Evolutionary conservation across 2,113 vertebrate species (phyloP), one percentile per base, ranked within the genome.

Genomic region (Brachionichthys hirsutus): DNA sequence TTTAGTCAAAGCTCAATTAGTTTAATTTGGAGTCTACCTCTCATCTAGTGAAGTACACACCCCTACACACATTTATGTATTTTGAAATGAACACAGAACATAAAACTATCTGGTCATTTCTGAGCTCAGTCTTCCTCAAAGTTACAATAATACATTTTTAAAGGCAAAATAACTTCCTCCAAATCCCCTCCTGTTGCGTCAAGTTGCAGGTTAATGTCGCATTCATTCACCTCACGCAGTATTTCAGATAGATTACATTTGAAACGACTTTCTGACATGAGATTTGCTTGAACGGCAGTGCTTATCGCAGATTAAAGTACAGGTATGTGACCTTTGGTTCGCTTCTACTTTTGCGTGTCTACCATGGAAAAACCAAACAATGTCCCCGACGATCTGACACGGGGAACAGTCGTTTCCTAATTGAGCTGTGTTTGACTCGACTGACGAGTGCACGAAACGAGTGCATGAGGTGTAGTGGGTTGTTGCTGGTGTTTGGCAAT

Each of bases 391-490:
- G 36, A 56, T 43, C 60, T 80, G 76, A 85, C 54, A 59, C 36
- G 35, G 67, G 61, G 69, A 86, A 53, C 61, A 58, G 54, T 40
- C 36, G 8, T 78, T 75, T 85, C 63, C 48, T 62, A 62, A 46
- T 77, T 76, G 67, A 70, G 59, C 65, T 65, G 22, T 88, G 70
- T 77, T 76, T 80, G 73, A 70, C 61, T 64, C 49, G 41, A 75
- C 67, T 74, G 78, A 63, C 43, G 62, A 58, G 43, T 81, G 58
- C 78, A 52, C 63, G 69, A 73, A 80, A 78, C 73, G 55, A 81
- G 70, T 87, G 81, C 70, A 75, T 82, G 64, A 75, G 62, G 62
- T 88, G 83, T 73, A 66, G 72, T 87, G 80, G 73, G 72, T 78
- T 81, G 66, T 76, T 73, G 67, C 69, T 73, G 71, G 78, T 79